Conservation (phyloP, 2,113 vertebrate species). For the Gnathonemus longibarbis region DNA sequence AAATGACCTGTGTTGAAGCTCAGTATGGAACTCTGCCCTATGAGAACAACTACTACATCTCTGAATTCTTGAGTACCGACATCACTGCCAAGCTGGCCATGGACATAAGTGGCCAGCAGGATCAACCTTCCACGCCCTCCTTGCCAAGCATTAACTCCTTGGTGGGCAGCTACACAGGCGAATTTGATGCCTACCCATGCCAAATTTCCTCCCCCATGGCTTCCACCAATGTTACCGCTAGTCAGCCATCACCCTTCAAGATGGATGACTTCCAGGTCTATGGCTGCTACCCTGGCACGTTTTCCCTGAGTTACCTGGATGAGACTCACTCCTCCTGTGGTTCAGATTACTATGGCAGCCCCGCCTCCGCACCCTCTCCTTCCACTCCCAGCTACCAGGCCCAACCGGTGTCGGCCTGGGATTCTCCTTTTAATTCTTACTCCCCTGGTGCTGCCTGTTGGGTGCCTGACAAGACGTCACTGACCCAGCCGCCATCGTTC, state of each 20-base stretch:
- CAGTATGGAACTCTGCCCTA: constrained; percentile 72
- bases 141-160: constrained; percentile 90
- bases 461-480: constrained; percentile 54
- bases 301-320: constrained; percentile 66
- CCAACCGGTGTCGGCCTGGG: constrained; percentile 68
- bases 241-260: constrained; percentile 66
- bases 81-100: constrained; percentile 71
- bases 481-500: constrained; percentile 65
- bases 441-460: constrained; percentile 61
- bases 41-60: constrained; percentile 63
- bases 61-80: constrained; percentile 73
- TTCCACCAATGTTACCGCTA: constrained; percentile 45
- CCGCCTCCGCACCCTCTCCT: constrained; percentile 71
- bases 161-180: constrained; percentile 78
- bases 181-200: constrained; percentile 87
- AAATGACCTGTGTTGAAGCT: constrained; percentile 92
- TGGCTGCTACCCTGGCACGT: constrained; percentile 79
- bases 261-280: constrained; percentile 88
- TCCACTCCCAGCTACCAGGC: constrained; percentile 71
- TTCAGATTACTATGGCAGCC: constrained; percentile 85
- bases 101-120: constrained; percentile 72
- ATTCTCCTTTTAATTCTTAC: constrained; percentile 74
- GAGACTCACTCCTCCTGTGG: constrained; percentile 83
- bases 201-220: constrained; percentile 60
- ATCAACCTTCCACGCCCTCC: constrained; percentile 65